Percentiles rank a stretch among this genome's conserved stretches.
These are phyloP conservation scores for Stichopus chloronotus DNA, from an alignment of 35 echinoderm and acorn worm genomes.

Conservation along the genomic window DNA sequence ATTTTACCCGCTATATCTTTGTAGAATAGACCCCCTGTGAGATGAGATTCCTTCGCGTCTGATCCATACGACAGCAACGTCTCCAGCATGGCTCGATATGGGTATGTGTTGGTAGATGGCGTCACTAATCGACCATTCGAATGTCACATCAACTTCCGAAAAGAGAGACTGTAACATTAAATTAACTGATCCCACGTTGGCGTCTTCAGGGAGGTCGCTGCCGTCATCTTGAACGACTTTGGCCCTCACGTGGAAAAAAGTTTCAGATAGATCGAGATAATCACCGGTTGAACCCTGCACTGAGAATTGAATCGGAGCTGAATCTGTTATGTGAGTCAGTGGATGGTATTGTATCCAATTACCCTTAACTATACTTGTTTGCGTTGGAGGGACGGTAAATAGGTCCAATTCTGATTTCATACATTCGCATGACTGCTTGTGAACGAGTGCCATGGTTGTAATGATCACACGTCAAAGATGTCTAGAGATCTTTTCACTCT, in stretches of 20 bases:
- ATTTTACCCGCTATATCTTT: conserved; percentile 59
- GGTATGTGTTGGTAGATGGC: conserved; percentile 64
- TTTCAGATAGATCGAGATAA: conserved; percentile 17
- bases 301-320: neutral
- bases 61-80: conserved; percentile 51
- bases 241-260: neutral
- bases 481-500: too few relatives aligned
- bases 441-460: too few relatives aligned
- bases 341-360: conserved; percentile 41
- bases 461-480: too few relatives aligned
- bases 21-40: conserved; percentile 32
- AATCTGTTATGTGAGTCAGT: neutral
- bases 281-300: conserved; percentile 9
- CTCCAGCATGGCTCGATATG: conserved; percentile 64
- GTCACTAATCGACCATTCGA: conserved; percentile 63
- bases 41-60: conserved; percentile 43
- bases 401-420: conserved; percentile 46
- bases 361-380: conserved; percentile 40
- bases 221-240: neutral
- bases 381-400: too few relatives aligned
- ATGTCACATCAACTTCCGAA: conserved; percentile 55
- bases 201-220: neutral
- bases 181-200: neutral
- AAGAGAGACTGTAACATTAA: conserved; percentile 63
- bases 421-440: conserved; percentile 53